Evolutionary conservation across 2,113 vertebrate species (phyloP).

Genomic region (Myrmecobius fasciatus): DNA sequence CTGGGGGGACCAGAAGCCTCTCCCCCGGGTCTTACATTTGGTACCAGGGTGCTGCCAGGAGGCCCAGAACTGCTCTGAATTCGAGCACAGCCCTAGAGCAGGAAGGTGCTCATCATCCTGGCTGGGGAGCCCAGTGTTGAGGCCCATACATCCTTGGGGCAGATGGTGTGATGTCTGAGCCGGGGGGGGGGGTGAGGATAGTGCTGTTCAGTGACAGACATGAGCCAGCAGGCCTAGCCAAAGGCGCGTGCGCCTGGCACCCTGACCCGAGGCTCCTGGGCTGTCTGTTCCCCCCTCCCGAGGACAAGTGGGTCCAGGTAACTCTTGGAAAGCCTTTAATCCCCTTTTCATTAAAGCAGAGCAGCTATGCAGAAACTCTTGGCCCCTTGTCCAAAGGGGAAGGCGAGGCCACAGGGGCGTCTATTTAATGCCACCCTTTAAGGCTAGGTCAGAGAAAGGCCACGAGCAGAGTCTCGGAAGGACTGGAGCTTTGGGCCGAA

Average conservation of each 20-base stretch:
- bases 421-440: not conserved
- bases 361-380: not conserved
- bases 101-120: not conserved
- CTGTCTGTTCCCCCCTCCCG: not conserved
- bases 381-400: not conserved
- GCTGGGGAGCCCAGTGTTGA: not conserved
- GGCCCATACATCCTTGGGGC: not conserved
- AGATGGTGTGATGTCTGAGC: not conserved
- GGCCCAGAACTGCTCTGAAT: not conserved
- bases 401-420: not conserved
- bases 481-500: not conserved
- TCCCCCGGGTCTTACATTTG: not conserved
- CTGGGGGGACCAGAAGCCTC: not conserved
- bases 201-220: not conserved
- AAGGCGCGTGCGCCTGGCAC: not conserved
- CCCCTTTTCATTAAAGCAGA: not conserved
- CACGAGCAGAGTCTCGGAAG: not conserved
- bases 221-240: not conserved
- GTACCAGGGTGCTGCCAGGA: too few species aligned
- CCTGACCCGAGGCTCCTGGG: not conserved
- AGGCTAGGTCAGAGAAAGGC: not conserved
- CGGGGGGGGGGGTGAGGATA: not conserved
- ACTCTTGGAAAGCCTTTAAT: slow-evolving; percentile 1
- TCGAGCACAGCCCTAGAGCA: not conserved
- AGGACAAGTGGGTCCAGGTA: not conserved